These are phyloP conservation scores for Pandion haliaetus DNA, from an alignment of 2,113 vertebrate genomes.

Conservation along the genomic window DNA sequence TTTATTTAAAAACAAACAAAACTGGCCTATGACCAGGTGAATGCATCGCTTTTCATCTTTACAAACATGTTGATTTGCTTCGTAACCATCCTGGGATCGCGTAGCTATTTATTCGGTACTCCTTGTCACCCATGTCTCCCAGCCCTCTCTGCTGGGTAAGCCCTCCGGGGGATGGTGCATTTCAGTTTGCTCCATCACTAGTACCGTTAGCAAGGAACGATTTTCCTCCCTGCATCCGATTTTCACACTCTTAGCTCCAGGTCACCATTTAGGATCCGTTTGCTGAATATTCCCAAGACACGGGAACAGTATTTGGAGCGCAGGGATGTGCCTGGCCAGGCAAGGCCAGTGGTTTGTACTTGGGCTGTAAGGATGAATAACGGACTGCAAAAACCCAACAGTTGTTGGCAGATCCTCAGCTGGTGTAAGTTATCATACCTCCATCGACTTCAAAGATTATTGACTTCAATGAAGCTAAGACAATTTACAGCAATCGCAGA, in stretches of 20 bases:
- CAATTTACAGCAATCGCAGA: neutral
- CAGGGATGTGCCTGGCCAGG: neutral
- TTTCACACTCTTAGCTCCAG: neutral
- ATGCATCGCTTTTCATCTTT: neutral
- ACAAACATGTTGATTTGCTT: rapidly evolving
- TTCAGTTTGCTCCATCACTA: rapidly evolving
- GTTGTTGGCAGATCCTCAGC: neutral
- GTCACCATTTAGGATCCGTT: neutral
- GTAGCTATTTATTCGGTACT: rapidly evolving
- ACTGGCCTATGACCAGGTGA: neutral
- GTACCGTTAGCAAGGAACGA: rapidly evolving
- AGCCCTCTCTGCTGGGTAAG: rapidly evolving
- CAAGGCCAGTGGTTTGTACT: rapidly evolving
- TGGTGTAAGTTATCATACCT: neutral
- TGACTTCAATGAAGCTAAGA: neutral
- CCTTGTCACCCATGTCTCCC: rapidly evolving
- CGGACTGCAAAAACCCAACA: neutral
- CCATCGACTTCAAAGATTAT: neutral
- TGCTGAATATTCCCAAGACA: neutral
- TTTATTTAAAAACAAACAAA: neutral
- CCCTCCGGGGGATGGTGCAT: rapidly evolving
- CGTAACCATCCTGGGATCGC: neutral
- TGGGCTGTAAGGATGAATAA: neutral
- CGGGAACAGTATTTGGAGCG: rapidly evolving
- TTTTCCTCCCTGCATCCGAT: neutral